These are phyloP conservation scores for Salvelinus namaycush DNA, from an alignment of 2,113 vertebrate genomes.

Conservation along the genomic window DNA sequence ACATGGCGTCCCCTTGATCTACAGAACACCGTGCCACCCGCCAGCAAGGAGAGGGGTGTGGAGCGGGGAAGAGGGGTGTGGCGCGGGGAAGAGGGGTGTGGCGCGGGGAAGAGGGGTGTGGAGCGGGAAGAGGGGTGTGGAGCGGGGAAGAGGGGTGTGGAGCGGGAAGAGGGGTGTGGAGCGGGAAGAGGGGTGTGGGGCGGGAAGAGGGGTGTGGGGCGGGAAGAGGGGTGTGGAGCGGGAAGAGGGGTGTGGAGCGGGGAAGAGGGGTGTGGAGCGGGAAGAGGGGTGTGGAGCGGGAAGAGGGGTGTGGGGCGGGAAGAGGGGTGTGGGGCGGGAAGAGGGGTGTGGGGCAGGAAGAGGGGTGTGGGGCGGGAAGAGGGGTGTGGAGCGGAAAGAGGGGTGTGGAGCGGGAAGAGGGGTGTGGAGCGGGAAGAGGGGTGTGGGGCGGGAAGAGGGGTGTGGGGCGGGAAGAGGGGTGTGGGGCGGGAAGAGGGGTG, in stretches of 20 bases:
- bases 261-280: background rate
- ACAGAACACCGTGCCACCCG: background rate
- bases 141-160: background rate
- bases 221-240: background rate
- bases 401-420: background rate
- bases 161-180: background rate
- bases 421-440: too few relatives aligned
- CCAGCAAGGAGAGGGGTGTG: background rate
- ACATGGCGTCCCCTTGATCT: conserved; percentile 9
- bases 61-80: too few relatives aligned
- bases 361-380: background rate
- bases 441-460: too few relatives aligned
- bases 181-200: too few relatives aligned
- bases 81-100: too few relatives aligned
- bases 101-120: background rate
- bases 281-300: background rate
- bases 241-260: background rate
- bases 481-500: too few relatives aligned
- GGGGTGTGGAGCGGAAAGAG: too few relatives aligned
- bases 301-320: background rate
- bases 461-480: too few relatives aligned
- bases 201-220: too few relatives aligned
- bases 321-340: too few relatives aligned
- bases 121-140: background rate
- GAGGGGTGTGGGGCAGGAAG: background rate